These are phyloP conservation scores for Odontophorus gujanensis DNA, from an alignment of 2,113 vertebrate genomes.

Conservation along the genomic window DNA sequence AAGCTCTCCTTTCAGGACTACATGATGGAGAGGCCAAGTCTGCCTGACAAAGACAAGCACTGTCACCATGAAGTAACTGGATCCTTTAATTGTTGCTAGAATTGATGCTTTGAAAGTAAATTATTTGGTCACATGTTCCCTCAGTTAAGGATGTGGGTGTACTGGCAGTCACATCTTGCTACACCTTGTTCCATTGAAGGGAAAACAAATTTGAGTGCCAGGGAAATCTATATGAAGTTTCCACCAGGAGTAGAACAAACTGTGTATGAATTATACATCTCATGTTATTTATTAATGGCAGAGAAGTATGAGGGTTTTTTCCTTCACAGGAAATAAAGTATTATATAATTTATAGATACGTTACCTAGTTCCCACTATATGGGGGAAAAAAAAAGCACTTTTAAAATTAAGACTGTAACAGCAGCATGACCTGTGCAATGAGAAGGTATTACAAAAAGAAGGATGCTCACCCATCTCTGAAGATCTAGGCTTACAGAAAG, in stretches of 20 bases:
- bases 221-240: not conserved
- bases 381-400: too few relatives aligned
- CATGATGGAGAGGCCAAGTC: not conserved
- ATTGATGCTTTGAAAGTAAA: not conserved
- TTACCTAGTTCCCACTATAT: not conserved
- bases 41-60: not conserved
- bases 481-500: too few relatives aligned
- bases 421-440: too few relatives aligned
- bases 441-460: too few relatives aligned
- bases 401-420: too few relatives aligned
- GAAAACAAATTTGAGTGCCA: not conserved
- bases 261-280: not conserved
- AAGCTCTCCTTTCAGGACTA: not conserved
- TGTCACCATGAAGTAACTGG: not conserved
- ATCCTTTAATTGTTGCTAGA: not conserved
- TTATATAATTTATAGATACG: not conserved
- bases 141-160: not conserved
- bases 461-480: too few relatives aligned
- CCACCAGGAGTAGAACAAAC: not conserved
- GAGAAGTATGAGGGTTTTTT: not conserved
- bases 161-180: not conserved
- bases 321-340: not conserved
- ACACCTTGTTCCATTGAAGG: not conserved
- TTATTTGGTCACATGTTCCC: not conserved
- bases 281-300: not conserved